phyloP scores from a whole-genome alignment of 2,888 invertebrate species.

The Drosophila setosimentum region DNA sequence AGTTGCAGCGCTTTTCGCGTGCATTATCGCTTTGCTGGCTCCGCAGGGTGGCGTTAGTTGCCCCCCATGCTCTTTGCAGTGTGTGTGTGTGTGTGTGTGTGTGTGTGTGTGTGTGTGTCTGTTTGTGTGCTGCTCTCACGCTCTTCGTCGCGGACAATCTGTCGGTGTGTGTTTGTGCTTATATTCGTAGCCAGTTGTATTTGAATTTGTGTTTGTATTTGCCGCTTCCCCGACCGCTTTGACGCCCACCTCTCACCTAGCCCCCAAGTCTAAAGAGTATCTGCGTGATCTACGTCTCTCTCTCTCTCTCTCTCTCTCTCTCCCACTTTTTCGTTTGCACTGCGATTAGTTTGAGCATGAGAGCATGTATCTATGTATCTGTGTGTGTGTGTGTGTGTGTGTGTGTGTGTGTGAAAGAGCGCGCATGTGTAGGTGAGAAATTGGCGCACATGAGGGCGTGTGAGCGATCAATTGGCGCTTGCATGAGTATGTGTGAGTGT shows the following conservation, averaged over 20 bases:
- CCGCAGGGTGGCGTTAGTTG: constrained; percentile 72
- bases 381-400: constrained; percentile 46
- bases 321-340: constrained; percentile 33
- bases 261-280: constrained; percentile 36
- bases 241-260: constrained; percentile 20
- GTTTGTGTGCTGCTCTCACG: constrained; percentile 26
- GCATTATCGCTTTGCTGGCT: constrained; percentile 72
- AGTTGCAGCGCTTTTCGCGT: constrained; percentile 32
- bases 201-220: constrained; percentile 27
- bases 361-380: constrained; percentile 27
- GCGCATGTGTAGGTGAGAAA: constrained; percentile 72
- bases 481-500: constrained; percentile 18
- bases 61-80: constrained; percentile 40
- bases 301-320: constrained; percentile 20
- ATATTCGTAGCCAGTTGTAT: constrained; percentile 10
- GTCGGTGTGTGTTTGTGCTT: constrained; percentile 24
- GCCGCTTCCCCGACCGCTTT: constrained; percentile 34
- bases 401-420: constrained; percentile 50
- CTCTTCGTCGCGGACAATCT: constrained; percentile 25
- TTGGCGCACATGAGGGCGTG: constrained; percentile 69
- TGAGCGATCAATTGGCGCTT: constrained; percentile 74
- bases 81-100: constrained; percentile 4
- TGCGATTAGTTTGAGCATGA: constrained; percentile 60
- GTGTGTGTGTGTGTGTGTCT: constrained; percentile 4
- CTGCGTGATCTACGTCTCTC: constrained; percentile 25